phyloP scores from a whole-genome alignment of 2,888 invertebrate genomes.

The Plebejus melissa region DNA sequence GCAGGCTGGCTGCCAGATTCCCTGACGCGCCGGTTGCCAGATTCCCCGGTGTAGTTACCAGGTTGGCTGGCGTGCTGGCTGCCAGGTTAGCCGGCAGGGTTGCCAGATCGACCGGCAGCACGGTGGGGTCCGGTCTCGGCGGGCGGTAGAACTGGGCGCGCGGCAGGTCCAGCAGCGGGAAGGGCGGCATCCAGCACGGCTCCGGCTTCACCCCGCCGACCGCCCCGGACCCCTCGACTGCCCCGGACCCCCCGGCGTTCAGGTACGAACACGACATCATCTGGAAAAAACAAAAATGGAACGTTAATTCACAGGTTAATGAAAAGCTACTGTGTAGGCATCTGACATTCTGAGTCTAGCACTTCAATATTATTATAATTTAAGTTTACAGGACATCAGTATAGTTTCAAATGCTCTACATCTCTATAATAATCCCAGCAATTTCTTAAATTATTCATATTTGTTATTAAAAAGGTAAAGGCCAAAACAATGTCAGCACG shows the following conservation, averaged over 20 bases:
- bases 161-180: constrained; percentile 42
- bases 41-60: constrained; percentile 23
- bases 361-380: too few relatives aligned
- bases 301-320: not conserved
- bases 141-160: constrained; percentile 40
- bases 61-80: constrained; percentile 31
- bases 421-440: too few relatives aligned
- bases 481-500: not conserved
- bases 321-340: not conserved
- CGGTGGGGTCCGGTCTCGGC: constrained; percentile 26
- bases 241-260: constrained; percentile 48
- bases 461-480: not conserved
- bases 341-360: too few relatives aligned
- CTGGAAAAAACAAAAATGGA: constrained; percentile 45
- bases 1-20: constrained; percentile 1
- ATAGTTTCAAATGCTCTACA: too few relatives aligned
- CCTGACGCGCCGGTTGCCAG: constrained; percentile 29
- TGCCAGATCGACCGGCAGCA: constrained; percentile 28
- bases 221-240: not conserved
- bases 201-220: constrained; percentile 57
- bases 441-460: not conserved
- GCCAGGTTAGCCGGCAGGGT: constrained; percentile 30
- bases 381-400: too few relatives aligned
- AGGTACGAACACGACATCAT: constrained; percentile 77
- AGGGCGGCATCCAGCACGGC: constrained; percentile 63